Percentiles rank a stretch among this genome's conserved stretches.
phyloP scores from a whole-genome alignment of 2,888 invertebrate species.

The Athalia rosae region DNA sequence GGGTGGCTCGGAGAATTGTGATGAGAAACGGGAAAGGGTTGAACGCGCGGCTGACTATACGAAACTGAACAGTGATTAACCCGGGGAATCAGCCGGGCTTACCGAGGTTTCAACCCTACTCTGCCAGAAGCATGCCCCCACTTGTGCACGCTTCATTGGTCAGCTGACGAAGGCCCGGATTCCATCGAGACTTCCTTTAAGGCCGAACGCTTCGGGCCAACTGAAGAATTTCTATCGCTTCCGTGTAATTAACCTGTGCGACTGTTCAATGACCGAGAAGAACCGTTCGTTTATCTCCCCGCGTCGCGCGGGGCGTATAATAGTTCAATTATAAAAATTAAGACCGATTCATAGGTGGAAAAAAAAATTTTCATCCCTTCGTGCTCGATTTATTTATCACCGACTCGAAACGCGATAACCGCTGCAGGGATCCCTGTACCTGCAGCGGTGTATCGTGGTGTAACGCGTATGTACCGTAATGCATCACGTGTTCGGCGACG shows the following conservation, averaged over 20 bases:
- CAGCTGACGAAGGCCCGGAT: constrained; percentile 55
- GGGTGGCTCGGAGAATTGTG: constrained; percentile 47
- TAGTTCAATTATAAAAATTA: too few relatives aligned
- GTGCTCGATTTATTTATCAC: too few relatives aligned
- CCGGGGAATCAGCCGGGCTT: constrained; percentile 57
- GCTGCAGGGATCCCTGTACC: too few relatives aligned
- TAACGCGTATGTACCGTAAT: too few relatives aligned
- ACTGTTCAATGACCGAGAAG: constrained; percentile 41
- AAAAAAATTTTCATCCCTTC: too few relatives aligned
- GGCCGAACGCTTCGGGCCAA: constrained; percentile 44
- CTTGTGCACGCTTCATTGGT: constrained; percentile 57
- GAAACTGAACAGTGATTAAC: constrained; percentile 61
- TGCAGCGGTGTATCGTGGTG: too few relatives aligned
- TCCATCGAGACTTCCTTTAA: constrained; percentile 41
- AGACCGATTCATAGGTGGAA: too few relatives aligned
- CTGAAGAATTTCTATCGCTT: constrained; percentile 46
- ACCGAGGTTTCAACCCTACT: constrained; percentile 51
- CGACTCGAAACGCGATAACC: too few relatives aligned
- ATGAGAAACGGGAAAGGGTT: constrained; percentile 49
- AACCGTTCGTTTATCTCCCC: constrained; percentile 30
- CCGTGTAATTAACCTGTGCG: constrained; percentile 42
- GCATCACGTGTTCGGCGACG: too few relatives aligned
- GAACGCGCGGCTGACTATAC: constrained; percentile 43
- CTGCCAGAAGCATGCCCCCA: constrained; percentile 54
- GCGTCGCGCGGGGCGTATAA: too few relatives aligned